Evolutionary conservation across 2,888 invertebrate species (phyloP), one percentile per base, ranked within the genome.

Genomic region (Nineta flava): DNA sequence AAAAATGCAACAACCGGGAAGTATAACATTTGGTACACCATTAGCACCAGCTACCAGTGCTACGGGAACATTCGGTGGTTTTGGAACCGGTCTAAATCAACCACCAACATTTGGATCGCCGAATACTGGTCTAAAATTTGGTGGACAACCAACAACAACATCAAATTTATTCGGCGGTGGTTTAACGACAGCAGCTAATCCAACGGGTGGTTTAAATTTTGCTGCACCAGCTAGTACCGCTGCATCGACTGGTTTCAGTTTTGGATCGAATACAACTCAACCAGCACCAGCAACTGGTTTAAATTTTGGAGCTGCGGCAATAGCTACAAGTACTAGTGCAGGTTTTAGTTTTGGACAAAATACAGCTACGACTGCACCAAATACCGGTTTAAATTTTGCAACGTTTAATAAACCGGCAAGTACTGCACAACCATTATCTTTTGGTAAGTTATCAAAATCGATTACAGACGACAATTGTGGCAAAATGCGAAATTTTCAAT

Each of bases 141-240:
- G 47, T n/a, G 47, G 34, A 35, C 7, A 3, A 12, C 15, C 47
- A 1, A 35, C 47, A 34, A 32, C 48, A 7, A n/a, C 40, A 1
- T 12, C 48, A 21, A 48, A 21, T 48, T 41, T 48, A 21, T 48
- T 42, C 12, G 48, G 21, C 5, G 26, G 15, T 15, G 13, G 19
- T 6, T 12, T 10, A 15, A n/a, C 45, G 9, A 12, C 48, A 51
- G 60, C 35, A 55, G 62, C 48, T 49, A 61, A 32, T 10, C 51
- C 60, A 10, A 50, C 61, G 7, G 55, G 55, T 16, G 58, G 62
- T 15, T 55, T 60, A 50, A 51, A 54, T 26, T 64, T 63, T 53
- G 60, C 60, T 19, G 46, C 57, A 10, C 44, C 60, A 9, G 50
- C 48, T 19, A 32, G 17, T 15, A 44, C 49, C 1, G n/a, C 44